Conservation (phyloP, 2,888 invertebrate genomes). For the Chrysolina americana region DNA sequence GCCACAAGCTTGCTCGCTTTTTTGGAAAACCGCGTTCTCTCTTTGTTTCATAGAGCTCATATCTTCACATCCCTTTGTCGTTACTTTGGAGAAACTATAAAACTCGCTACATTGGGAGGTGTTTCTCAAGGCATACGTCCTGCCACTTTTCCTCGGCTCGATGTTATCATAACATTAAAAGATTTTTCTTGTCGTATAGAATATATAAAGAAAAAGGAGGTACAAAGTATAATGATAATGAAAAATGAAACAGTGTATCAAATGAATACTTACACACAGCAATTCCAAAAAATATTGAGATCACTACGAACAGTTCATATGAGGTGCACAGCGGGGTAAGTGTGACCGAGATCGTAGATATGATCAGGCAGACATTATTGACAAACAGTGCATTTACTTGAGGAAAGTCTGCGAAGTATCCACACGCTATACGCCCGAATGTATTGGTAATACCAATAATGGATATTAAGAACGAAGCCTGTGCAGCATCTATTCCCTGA, state of each 20-base stretch:
- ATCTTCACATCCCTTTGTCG: too few relatives aligned
- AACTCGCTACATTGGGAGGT: too few relatives aligned
- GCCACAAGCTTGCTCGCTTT: too few relatives aligned
- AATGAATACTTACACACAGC: conserved; percentile 84
- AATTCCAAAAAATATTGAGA: conserved; percentile 91
- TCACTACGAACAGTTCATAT: conserved; percentile 83
- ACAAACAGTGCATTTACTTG: conserved; percentile 92
- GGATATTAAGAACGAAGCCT: conserved; percentile 84
- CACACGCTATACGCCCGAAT: conserved; percentile 90
- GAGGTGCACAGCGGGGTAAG: conserved; percentile 87
- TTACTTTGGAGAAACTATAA: too few relatives aligned
- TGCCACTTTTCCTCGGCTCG: too few relatives aligned
- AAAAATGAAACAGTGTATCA: conserved; percentile 16
- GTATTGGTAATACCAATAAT: conserved; percentile 96
- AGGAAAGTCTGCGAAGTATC: conserved; percentile 92
- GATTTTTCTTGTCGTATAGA: too few relatives aligned
- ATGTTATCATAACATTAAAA: too few relatives aligned
- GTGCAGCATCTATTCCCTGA: conserved; percentile 79
- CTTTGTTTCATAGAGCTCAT: too few relatives aligned
- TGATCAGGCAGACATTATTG: conserved; percentile 92
- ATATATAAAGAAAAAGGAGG: too few relatives aligned
- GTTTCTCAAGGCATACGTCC: too few relatives aligned
- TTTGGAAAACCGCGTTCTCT: too few relatives aligned
- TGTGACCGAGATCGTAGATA: conserved; percentile 89
- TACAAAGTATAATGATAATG: not conserved